Base-by-base conservation (phyloP, 2,113 vertebrate genomes). In the Aythya baeri region DNA sequence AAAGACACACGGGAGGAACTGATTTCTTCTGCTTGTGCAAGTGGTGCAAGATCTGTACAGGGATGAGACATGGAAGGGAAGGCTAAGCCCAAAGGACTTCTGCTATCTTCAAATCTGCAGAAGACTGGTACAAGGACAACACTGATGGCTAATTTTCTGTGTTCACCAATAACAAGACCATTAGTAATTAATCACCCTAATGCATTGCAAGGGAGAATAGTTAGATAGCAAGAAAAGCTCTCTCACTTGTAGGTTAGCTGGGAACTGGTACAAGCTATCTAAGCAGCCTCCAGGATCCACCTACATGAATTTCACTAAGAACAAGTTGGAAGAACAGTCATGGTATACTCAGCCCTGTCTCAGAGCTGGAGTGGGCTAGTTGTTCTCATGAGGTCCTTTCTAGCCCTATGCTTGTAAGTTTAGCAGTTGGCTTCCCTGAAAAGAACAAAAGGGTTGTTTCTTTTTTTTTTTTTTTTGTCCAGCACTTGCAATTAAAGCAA, bases 401-500 rank as follows among this genome's bases (percentile, higher is more conserved):
- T 91, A 86, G 54, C 38, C 41, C 71, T 73, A 26, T 41, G 55
- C 67, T 82, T 83, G 81, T 0, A 1, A 71, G 17, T 94, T 74
- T 89, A 38, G 71, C 57, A 77, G 49, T 8, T 78, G 81, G 34
- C 58, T 93, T 72, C 43, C 88, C 41, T 76, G 71, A 75, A 74
- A 83, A 74, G 31, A 93, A 86, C 9, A 34, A 62, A 86, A 79
- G 17, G 14, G 31, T 82, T 2, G 0, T 59, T 61, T 85, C 52
- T 4, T 50, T 17, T 44, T 50, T 50, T 4, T 4, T 50, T 50
- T 86, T 43, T 92, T 88, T 73, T 91, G 46, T 74, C 65, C 83
- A 96, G 90, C n/a, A 73, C 50, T 67, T 70, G 63, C 74, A 87
- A 79, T 67, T 73, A 91, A 84, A 94, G 73, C 57, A 91, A 88